Evolutionary conservation across 2,113 vertebrate genomes (phyloP), one percentile per base, ranked within the genome.

Genomic region (Pteropus alecto): DNA sequence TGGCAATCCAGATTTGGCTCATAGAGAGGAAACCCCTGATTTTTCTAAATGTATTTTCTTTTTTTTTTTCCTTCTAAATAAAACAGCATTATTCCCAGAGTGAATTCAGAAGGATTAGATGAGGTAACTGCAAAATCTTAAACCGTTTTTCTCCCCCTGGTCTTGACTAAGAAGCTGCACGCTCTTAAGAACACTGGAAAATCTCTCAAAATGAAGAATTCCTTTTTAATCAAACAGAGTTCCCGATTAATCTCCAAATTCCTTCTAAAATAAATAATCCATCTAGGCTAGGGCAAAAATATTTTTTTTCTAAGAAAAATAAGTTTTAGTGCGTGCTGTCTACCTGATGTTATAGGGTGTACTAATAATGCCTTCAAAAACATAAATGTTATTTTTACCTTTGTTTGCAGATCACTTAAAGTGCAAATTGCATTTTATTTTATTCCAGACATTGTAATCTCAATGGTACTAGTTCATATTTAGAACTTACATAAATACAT

Each of bases 91-190:
- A 97, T 97, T 94, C 89, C 89, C 94, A 97, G 94, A 95, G 78
- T 94, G 97, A 98, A 96, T 97, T 98, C 97, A 98, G 96, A 91
- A 96, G 97, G 97, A 96, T 97, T 98, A 97, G 97, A 97, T 97
- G 97, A 97, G 96, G 97, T 97, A 98, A 97, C 97, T 94, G 93
- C 95, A 97, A 97, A 97, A 97, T 82, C 96, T 96, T 97, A 96
- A 97, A 97, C 87, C 93, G 70, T 93, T 94, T 93, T 92, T 95
- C 79, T 95, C 85, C 71, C 92, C 71, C 84, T 82, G 51, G 87
- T 93, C 94, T 95, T 94, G 79, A 73, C 96, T 96, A 90, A 97
- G 95, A 96, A 93, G 94, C 97, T 94, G 93, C 63, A 70, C 60
- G 92, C 74, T 94, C 79, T 97, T 97, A 97, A 98, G 95, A 97